Evolutionary conservation across 2,113 vertebrate species (phyloP).

Genomic region (Pipra filicauda): DNA sequence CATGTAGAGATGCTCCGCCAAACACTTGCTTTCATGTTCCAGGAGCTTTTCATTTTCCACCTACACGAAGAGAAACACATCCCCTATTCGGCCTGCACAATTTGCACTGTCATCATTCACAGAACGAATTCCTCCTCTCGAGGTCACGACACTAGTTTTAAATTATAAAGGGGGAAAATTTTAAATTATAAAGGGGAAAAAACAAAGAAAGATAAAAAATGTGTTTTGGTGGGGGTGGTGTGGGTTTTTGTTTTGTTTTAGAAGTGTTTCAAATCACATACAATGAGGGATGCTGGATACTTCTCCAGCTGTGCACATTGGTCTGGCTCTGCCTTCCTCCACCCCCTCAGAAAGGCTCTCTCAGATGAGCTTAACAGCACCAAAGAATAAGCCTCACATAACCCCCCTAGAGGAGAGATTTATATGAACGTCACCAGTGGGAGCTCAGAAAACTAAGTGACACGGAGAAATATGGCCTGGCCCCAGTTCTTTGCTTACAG

Average conservation of each 20-base stretch:
- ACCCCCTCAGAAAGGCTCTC: background rate
- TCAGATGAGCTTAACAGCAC: background rate
- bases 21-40: slow-evolving; percentile 81
- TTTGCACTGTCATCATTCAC: background rate
- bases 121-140: background rate
- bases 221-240: background rate
- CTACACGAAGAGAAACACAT: slow-evolving; percentile 63
- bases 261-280: background rate
- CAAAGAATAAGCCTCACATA: background rate
- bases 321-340: background rate
- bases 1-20: slow-evolving; percentile 84
- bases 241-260: background rate
- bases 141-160: background rate
- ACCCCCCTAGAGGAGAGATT: background rate
- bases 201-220: background rate
- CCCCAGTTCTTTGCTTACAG: background rate
- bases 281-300: rapidly evolving
- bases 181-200: background rate
- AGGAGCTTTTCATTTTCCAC: slow-evolving; percentile 79
- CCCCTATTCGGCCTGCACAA: background rate
- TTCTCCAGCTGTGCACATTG: background rate
- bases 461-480: background rate
- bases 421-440: background rate
- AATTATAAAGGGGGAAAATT: background rate
- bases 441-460: background rate